Evolutionary conservation across 1,140 invertebrate species (phyloP), one percentile per base, ranked within the genome.

Genomic region (Lutraria rhynchaena): DNA sequence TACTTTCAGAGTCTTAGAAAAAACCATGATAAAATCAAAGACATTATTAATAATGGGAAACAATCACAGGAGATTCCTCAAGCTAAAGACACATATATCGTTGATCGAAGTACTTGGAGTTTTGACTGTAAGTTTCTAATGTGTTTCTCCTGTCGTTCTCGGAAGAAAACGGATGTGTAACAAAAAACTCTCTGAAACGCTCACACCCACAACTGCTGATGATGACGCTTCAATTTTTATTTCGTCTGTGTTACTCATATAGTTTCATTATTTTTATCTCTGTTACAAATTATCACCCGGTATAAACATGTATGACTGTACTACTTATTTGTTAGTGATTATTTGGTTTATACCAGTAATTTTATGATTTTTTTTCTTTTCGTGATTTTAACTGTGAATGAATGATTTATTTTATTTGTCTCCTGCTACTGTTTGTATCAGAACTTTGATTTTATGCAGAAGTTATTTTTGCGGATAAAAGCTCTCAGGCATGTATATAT

Each of bases 111-210:
- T 35, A 92, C 93, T 69, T 95, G 94, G 94, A 94, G 92, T 84
- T 94, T 93, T 89, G 94, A 95, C 87, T 93, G 94, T 94, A 91
- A 94, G 93, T 91, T 87, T 73, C 86, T 88, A 53, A 86, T 90
- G 87, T 90, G 89, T 69, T 90, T 90, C 80, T 87, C 86, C 29
- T 89, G 89, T 80, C 87, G 87, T 55, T 87, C 86, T 19, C 49
- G 85, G 61, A 86, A 85, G 61, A 86, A 85, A 80, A 88, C 89
- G 3, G 86, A 90, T 33, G 84, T 89, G 37, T 90, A 83, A 83
- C 1, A 74, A 44, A 11, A 9, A 7, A 46, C 33, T 29, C 73
- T 75, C 57, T 60, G 13, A 61, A 24, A 55, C 19, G 55, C 58
- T 61, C 57, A 57, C 44, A 49, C 35, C 73, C 19, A 60, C 55